Percentiles rank a stretch among this genome's conserved stretches.
Evolutionary conservation across 2,113 vertebrate species (phyloP).

Genomic region (Platanista minor): DNA sequence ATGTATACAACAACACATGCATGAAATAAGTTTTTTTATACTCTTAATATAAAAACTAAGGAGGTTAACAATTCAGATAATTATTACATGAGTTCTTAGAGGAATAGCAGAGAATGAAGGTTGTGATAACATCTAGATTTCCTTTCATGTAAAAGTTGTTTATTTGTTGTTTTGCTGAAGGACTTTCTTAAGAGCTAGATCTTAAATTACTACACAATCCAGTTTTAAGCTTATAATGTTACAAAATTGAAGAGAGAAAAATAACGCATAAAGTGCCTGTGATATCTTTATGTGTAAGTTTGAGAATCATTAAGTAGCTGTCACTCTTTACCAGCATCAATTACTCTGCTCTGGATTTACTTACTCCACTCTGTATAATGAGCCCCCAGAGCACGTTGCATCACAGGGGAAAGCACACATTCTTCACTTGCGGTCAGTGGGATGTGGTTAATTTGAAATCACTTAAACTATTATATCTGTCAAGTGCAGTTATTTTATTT

Average conservation of each 20-base stretch:
- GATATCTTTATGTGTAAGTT: constrained; percentile 81
- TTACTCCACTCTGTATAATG: constrained; percentile 86
- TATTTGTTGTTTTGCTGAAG: constrained; percentile 53
- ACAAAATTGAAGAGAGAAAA: constrained; percentile 72
- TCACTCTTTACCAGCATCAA: constrained; percentile 84
- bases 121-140: background rate
- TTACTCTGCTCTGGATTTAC: constrained; percentile 88
- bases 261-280: constrained; percentile 74
- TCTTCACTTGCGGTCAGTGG: constrained; percentile 87
- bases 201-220: constrained; percentile 69
- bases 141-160: background rate
- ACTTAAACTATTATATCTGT: constrained; percentile 92
- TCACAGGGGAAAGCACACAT: constrained; percentile 84
- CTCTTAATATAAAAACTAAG: background rate
- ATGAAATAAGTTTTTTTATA: background rate
- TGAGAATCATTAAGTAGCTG: constrained; percentile 85
- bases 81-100: background rate
- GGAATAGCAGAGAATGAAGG: background rate
- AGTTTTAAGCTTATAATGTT: constrained; percentile 71
- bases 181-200: constrained; percentile 70
- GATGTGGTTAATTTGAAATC: constrained; percentile 93
- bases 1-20: background rate
- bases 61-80: background rate
- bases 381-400: constrained; percentile 89
- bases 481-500: constrained; percentile 87